These are phyloP conservation scores for Dolichoris vasculosae DNA, from an alignment of 1,140 invertebrate species.

Conservation along the genomic window DNA sequence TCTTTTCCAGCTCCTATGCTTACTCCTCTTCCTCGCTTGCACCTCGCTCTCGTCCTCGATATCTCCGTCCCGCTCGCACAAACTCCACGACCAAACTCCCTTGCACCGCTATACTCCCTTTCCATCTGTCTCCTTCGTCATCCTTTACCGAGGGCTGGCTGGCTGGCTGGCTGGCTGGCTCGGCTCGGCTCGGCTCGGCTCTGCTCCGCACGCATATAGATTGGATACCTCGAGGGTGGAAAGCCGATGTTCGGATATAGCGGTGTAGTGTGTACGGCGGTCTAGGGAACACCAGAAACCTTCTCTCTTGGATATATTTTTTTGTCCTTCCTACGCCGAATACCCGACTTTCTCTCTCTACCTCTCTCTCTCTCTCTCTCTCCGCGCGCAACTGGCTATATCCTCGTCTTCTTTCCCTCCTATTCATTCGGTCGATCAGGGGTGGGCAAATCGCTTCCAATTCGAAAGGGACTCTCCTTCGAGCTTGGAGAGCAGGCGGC, in stretches of 20 bases:
- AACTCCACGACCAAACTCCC: background rate
- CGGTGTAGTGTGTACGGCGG: background rate
- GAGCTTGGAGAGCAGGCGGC: background rate
- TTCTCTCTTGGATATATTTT: background rate
- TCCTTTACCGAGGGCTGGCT: slow-evolving; percentile 22
- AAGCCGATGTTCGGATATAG: slow-evolving; percentile 39
- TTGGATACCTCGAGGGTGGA: slow-evolving; percentile 45
- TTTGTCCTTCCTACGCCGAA: background rate
- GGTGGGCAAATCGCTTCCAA: slow-evolving; percentile 5
- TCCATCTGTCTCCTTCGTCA: slow-evolving; percentile 38
- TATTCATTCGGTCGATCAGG: slow-evolving; percentile 3
- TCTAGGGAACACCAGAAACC: slow-evolving; percentile 25
- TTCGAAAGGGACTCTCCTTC: background rate
- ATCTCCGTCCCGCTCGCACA: background rate
- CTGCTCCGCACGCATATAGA: slow-evolving; percentile 23
- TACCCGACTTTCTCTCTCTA: too few relatives aligned
- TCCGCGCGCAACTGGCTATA: background rate
- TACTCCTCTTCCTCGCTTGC: background rate
- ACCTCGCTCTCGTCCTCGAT: background rate
- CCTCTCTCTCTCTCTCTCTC: too few relatives aligned
- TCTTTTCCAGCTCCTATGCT: background rate
- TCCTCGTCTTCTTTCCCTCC: background rate
- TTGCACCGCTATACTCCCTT: slow-evolving; percentile 1
- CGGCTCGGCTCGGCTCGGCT: background rate
- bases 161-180: background rate